Base-by-base conservation (phyloP, 2,888 invertebrate species). In the Ichneumoninae sp. region DNA sequence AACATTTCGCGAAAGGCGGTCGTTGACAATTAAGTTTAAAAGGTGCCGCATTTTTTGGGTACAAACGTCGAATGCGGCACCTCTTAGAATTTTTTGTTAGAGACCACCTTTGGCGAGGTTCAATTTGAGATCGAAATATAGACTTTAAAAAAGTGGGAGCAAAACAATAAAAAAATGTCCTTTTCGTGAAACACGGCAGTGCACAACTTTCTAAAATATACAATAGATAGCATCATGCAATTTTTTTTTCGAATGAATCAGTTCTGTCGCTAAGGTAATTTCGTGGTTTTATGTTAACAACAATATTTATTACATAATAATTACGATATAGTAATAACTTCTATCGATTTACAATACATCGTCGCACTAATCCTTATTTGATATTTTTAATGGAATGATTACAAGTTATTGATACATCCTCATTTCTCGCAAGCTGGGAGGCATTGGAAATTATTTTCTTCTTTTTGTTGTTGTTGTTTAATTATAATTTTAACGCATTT, bases 281-380 rank as follows among this genome's bases (percentile, higher is more conserved):
- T 66, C 75, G 69, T 76, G 60, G 33, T 80, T 83, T 92, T 93
- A 93, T 93, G 93, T 93, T 93, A 93, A 93, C 93, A 93, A 93
- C 93, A 93, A 93, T 93, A 93, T 93, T 93, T 93, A 93, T 93
- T 93, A 93, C 92, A 93, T 93, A 93, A 93, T 93, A 93, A 92
- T 93, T 93, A 92, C 89, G 89, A 89, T 92, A 91, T 92, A 92
- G 92, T 93, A 93, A 92, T 93, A 93, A 93, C 91, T 91, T 91
- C 93, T 93, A 93, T 93, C 89, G 92, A 93, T 93, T 93, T 93
- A 93, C 92, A 93, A 90, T 93, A 93, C 91, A 92, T 91, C 91
- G 91, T 91, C 91, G 92, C 92, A 88, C 92, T 93, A 93, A 91
- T 90, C 87, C 90, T 93, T 91, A 91, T 88, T 92, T 62, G 62